Evolutionary conservation across 2,113 vertebrate species (phyloP).

Genomic region (Cheirogaleus medius): DNA sequence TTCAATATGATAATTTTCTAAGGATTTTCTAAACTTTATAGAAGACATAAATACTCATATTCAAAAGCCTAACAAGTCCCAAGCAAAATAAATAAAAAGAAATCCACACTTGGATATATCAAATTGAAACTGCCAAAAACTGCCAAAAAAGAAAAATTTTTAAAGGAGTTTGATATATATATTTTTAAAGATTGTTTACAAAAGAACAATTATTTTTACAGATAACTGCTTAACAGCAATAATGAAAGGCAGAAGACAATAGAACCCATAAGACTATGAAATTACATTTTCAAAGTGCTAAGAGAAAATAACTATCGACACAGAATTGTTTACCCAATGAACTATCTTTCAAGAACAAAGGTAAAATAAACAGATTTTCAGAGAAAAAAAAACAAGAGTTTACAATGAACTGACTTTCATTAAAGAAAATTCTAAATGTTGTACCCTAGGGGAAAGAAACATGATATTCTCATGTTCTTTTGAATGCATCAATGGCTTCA

Average conservation of each 20-base stretch:
- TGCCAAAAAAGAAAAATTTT: not conserved
- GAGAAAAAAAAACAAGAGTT: not conserved
- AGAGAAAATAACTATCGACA: not conserved
- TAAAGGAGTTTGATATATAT: not conserved
- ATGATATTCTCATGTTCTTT: not conserved
- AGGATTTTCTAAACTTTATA: conserved; percentile 1
- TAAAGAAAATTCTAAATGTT: not conserved
- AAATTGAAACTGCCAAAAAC: not conserved
- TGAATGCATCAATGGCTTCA: not conserved
- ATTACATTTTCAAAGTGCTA: not conserved
- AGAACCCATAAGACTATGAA: not conserved
- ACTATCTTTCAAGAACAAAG: not conserved
- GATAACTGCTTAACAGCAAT: not conserved
- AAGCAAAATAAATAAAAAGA: not conserved
- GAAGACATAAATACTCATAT: not conserved
- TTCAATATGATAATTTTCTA: not conserved
- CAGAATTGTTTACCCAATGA: not conserved
- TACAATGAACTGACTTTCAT: not conserved
- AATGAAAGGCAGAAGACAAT: not conserved
- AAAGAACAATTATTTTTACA: conserved; percentile 40
- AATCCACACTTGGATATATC: not conserved
- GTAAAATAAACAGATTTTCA: not conserved
- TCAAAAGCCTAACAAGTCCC: not conserved
- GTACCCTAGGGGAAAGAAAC: not conserved
- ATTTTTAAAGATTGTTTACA: not conserved